Conservation (phyloP, 35 echinoderm and acorn worm species). For the Diadema setosum region DNA sequence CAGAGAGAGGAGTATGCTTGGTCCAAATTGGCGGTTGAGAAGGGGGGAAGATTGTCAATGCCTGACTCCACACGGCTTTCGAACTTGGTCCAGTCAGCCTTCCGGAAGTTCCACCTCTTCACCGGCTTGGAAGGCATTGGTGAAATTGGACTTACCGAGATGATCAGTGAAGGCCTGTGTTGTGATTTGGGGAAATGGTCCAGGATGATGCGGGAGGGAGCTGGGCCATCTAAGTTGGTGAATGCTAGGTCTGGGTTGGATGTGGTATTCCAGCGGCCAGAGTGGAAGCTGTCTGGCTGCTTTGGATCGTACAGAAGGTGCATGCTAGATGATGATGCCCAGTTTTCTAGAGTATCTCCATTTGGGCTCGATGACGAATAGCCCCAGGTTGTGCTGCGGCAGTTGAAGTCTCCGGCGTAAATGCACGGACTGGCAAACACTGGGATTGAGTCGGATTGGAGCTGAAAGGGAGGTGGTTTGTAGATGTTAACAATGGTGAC, state of each 20-base stretch:
- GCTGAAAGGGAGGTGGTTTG: neutral
- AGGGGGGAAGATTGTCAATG: neutral
- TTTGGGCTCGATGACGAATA: neutral
- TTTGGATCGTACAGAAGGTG: neutral
- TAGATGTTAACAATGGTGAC: neutral
- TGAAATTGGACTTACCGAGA: neutral
- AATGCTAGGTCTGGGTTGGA: slow-evolving; percentile 13
- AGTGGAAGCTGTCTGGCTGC: neutral
- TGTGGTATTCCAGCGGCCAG: neutral
- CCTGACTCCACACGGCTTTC: neutral
- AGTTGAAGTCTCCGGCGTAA: slow-evolving; percentile 16
- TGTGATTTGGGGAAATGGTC: slow-evolving; percentile 10
- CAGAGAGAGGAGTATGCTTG: neutral
- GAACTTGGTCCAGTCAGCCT: neutral
- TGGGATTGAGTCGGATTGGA: neutral
- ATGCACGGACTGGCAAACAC: neutral
- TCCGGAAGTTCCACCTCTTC: slow-evolving; percentile 4
- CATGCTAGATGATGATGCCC: neutral
- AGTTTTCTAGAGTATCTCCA: neutral
- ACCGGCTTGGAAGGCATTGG: neutral
- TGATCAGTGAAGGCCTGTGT: neutral
- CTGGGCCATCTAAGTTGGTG: neutral
- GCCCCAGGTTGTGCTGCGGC: neutral
- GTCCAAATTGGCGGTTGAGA: neutral
- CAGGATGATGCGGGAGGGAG: neutral